Evolutionary conservation across 2,888 invertebrate species (phyloP).

Genomic region (Lomographa bimaculata): DNA sequence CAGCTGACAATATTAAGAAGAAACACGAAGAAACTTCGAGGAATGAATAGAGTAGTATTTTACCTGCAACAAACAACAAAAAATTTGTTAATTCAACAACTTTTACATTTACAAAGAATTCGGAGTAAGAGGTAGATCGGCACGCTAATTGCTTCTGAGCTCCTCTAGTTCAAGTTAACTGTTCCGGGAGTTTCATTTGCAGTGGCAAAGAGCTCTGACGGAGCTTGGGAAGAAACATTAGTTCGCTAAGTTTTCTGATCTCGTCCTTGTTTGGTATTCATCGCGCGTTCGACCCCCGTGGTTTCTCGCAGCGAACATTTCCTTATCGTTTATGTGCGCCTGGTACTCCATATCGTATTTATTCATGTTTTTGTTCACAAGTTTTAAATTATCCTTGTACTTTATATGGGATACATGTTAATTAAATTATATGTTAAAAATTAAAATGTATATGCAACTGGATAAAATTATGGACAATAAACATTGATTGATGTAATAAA

Average conservation of each 20-base stretch:
- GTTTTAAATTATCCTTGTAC: no score
- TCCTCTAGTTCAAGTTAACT: conserved; percentile 21
- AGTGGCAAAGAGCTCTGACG: conserved; percentile 5
- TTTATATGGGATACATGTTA: no score
- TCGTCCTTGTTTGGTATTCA: conserved; percentile 65
- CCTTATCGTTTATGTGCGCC: conserved; percentile 42
- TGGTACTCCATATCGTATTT: conserved; percentile 35
- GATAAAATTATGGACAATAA: conserved; percentile 18
- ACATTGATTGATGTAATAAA: conserved; percentile 14
- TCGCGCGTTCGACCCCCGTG: conserved; percentile 45
- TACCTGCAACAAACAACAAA: conserved; percentile 34
- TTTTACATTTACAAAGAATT: conserved; percentile 15
- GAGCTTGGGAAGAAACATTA: conserved; percentile 29
- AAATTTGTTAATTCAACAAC: conserved; percentile 10
- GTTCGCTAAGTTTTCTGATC: conserved; percentile 42
- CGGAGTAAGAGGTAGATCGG: conserved; percentile 10
- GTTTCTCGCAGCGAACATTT: conserved; percentile 47
- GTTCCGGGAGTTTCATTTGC: conserved; percentile 13
- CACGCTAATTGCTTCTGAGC: conserved; percentile 18
- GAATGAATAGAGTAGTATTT: no score
- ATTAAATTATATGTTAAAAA: not conserved
- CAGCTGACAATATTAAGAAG: no score
- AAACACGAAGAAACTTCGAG: no score
- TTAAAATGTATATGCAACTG: not conserved
- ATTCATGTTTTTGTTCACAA: conserved; percentile 22